Conservation (phyloP, 2,888 invertebrate species). For the Drosophila greeni region DNA sequence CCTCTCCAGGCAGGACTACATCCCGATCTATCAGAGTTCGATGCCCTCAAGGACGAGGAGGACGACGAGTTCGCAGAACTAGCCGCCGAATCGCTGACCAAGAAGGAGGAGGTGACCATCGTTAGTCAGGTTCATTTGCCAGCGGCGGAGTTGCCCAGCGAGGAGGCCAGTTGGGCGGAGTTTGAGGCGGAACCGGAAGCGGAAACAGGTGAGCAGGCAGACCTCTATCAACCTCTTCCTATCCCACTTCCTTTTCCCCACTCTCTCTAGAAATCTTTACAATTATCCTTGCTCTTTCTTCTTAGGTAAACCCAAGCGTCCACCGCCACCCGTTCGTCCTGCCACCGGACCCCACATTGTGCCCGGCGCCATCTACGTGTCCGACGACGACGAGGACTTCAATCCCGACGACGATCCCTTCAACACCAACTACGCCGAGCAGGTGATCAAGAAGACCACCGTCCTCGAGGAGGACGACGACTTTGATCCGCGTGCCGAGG, state of each 20-base stretch:
- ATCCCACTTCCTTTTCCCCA: no score
- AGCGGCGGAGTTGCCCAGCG: slow-evolving; percentile 80
- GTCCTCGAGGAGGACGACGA: slow-evolving; percentile 78
- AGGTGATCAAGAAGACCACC: slow-evolving; percentile 82
- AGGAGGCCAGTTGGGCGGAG: slow-evolving; percentile 83
- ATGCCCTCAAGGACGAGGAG: slow-evolving; percentile 82
- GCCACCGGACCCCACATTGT: slow-evolving; percentile 74
- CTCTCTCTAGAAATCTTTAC: background rate
- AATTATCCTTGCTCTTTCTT: background rate
- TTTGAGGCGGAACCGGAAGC: slow-evolving; percentile 79
- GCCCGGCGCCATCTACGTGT: slow-evolving; percentile 71
- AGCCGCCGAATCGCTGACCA: slow-evolving; percentile 87
- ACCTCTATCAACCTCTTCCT: background rate
- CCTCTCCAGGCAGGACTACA: slow-evolving; percentile 34
- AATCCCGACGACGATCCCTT: slow-evolving; percentile 85
- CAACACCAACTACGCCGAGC: slow-evolving; percentile 90
- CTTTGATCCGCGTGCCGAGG: slow-evolving; percentile 84
- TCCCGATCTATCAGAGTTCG: slow-evolving; percentile 80
- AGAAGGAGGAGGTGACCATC: slow-evolving; percentile 80
- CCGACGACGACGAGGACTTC: slow-evolving; percentile 80
- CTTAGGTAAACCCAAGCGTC: slow-evolving; percentile 77
- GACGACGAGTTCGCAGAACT: slow-evolving; percentile 88
- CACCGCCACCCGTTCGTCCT: slow-evolving; percentile 78
- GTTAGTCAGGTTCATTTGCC: slow-evolving; percentile 76
- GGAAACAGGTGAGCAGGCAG: slow-evolving; percentile 19